Base-by-base conservation (phyloP, 2,113 vertebrate species). In the Orycteropus afer region DNA sequence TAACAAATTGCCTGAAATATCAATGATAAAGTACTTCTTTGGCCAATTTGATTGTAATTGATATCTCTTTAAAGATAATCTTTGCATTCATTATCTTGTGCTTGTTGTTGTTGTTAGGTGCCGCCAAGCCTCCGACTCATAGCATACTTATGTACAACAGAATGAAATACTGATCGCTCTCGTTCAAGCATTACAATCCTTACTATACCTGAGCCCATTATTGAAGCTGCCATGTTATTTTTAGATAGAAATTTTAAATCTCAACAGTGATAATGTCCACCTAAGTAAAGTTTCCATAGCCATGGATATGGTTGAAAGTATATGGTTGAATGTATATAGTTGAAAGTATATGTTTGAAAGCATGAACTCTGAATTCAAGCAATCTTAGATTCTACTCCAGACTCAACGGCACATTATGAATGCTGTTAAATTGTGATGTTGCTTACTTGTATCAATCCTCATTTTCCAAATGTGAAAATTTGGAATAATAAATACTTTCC, bases 231-330 rank as follows among this genome's bases (percentile, higher is more conserved):
- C n/a, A 40, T 11, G 2, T 34, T 67, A 59, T 15, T 77, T 92
- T 94, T 71, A 77, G 18, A 37, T 86, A 67, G 69, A 94, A 79
- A 55, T 42, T 84, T 87, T 59, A 91, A 61, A 77, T 74, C 27
- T 80, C 47, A 86, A 18, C 15, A 71, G 15, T 90, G 83, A 27
- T 53, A 32, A 7, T 87, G 42, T 59, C 67, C 34, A 22, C 1
- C 9, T 84, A 34, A 77, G 20, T 53, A 34, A 90, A 84, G 63
- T 85, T 67, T 53, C 42, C 77, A 49, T 32, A 55, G 20, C 65
- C 2, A 57, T n/a, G n/a, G n/a, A n/a, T n/a, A n/a, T n/a, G n/a
- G 29, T 25, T n/a, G n/a, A n/a, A 12, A 90, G 4, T 12, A n/a
- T 10, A 87, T 27, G 17, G 1, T 49, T 84, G 34, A 78, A 85